A percentile compares a stretch with the other conserved stretches of the same genome.
Conservation (phyloP, 2,888 invertebrate genomes). For the Philereme transversata region DNA sequence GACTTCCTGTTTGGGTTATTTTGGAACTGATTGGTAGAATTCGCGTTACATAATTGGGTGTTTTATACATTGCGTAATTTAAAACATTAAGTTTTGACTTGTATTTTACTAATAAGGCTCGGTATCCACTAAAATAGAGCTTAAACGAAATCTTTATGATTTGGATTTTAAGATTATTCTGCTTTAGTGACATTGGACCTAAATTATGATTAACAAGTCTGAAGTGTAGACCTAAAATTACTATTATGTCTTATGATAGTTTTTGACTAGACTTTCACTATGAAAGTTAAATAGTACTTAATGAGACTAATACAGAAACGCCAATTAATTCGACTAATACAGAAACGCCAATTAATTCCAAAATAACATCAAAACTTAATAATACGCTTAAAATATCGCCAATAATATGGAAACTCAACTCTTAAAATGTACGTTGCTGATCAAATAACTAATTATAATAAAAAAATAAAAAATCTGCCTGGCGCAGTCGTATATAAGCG, state of each 20-base stretch:
- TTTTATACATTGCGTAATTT: neutral
- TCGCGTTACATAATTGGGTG: neutral
- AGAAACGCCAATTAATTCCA: conserved; percentile 24
- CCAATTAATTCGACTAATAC: conserved; percentile 25
- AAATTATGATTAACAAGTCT: neutral
- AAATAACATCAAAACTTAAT: conserved; percentile 26
- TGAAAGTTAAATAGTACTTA: conserved; percentile 21
- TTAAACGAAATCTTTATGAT: neutral
- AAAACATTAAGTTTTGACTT: neutral
- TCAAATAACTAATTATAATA: conserved; percentile 42
- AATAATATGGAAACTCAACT: conserved; percentile 34
- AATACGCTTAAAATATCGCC: conserved; percentile 41
- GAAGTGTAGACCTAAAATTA: neutral
- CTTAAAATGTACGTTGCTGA: conserved; percentile 39
- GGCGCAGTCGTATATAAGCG: conserved; percentile 48
- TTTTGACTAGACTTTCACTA: conserved; percentile 2
- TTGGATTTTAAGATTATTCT: neutral
- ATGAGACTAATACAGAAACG: conserved; percentile 16
- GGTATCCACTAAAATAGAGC: neutral
- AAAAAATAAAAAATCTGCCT: conserved; percentile 39
- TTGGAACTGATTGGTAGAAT: conserved; percentile 20
- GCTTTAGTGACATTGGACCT: neutral
- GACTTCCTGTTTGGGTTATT: conserved; percentile 25
- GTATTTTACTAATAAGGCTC: neutral
- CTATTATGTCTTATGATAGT: neutral